Evolutionary conservation across 2,888 invertebrate genomes (phyloP), one percentile per base, ranked within the genome.

Genomic region (Acronicta alni): DNA sequence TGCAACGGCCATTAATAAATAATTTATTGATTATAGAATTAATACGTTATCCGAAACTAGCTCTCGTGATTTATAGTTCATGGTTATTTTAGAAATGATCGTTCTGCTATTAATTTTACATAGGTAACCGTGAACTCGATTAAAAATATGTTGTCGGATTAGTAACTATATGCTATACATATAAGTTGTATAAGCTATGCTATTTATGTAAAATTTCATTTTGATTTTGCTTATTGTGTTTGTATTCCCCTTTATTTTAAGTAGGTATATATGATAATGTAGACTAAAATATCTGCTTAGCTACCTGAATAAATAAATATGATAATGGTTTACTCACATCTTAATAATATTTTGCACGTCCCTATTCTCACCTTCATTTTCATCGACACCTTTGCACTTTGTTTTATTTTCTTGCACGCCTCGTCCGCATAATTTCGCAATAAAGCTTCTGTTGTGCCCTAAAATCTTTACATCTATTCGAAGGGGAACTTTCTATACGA

Each of bases 381-480:
- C 75, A 72, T 71, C 86, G 83, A 88, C 89, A 92, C 91, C 91
- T 89, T 82, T 85, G 86, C 88, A 89, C 87, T 90, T 87, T 87
- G 88, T 90, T 92, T 91, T 92, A 90, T 93, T 92, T 90, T 83
- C 84, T 89, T 89, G 86, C 88, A 82, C 89, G 86, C 84, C 87
- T 85, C 88, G 87, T 69, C 60, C 75, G 86, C 87, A 90, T 91
- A 90, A 92, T 92, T 90, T 86, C 85, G 82, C 83, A 84, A 90
- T 90, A 89, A 91, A 89, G 82, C 87, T 81, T 74, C 85, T 85
- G 86, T 85, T 77, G 85, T 88, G 80, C 88, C 85, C 88, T 86
- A 86, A 89, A 91, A 89, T 89, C 87, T 85, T 85, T 85, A 81
- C 81, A 85, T 80, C 67, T 64, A 69, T 64, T 66, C 80, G 79